Percentiles rank a stretch among this genome's conserved stretches.
phyloP scores from a whole-genome alignment of 2,113 vertebrate genomes.

The Erpornis zantholeuca region DNA sequence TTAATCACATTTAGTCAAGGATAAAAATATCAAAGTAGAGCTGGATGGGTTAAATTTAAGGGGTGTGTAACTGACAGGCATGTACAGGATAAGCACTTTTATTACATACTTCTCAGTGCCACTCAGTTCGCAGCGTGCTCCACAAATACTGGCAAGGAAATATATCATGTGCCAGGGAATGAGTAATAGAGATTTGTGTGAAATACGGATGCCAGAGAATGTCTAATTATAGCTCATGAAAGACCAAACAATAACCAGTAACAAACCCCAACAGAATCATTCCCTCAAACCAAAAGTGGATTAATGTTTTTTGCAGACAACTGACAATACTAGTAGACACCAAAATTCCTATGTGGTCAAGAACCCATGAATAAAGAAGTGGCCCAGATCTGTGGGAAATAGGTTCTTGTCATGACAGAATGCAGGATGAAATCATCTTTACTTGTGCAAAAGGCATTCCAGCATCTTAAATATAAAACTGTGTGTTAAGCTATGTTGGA shows the following conservation, averaged over 20 bases:
- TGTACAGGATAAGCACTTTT: not conserved
- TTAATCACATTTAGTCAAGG: not conserved
- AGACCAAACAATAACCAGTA: not conserved
- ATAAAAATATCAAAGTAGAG: not conserved
- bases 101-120: not conserved
- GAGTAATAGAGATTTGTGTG: slow-evolving; percentile 49
- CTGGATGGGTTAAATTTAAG: not conserved
- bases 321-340: not conserved
- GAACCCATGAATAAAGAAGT: not conserved
- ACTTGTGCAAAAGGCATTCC: not conserved
- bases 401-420: not conserved
- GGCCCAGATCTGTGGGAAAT: not conserved
- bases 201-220: slow-evolving; percentile 12
- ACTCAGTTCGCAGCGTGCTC: slow-evolving; percentile 16
- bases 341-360: not conserved
- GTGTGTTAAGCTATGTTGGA: not conserved
- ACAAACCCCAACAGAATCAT: not conserved
- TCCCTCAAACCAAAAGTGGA: not conserved
- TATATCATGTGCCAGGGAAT: slow-evolving; percentile 45
- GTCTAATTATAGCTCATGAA: slow-evolving; percentile 48
- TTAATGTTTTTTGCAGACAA: not conserved
- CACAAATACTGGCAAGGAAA: slow-evolving; percentile 40
- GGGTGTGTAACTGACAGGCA: not conserved
- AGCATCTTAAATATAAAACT: not conserved
- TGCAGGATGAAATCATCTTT: not conserved